Evolutionary conservation across 2,113 vertebrate genomes (phyloP).

Genomic region (Ellobius talpinus): DNA sequence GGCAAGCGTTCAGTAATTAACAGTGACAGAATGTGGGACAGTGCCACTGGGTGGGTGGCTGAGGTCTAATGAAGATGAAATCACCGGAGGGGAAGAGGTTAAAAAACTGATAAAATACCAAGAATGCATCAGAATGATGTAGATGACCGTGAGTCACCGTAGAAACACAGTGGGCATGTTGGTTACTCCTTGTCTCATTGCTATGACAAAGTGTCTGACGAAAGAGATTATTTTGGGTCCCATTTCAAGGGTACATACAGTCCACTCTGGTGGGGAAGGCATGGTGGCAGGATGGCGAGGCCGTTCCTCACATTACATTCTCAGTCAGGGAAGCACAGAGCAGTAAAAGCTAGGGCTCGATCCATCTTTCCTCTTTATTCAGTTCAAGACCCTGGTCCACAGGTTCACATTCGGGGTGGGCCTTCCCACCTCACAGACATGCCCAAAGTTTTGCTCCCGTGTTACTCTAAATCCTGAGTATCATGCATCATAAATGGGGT

Average conservation of each 20-base stretch:
- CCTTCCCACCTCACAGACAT: background rate
- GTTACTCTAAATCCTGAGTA: background rate
- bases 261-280: background rate
- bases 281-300: no score
- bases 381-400: background rate
- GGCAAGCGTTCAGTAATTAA: background rate
- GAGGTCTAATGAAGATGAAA: background rate
- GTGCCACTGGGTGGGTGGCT: background rate
- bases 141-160: background rate
- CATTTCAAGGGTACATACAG: no score
- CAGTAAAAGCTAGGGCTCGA: no score
- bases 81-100: background rate
- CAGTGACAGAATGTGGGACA: background rate
- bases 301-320: rapidly evolving
- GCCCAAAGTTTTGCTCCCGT: no score
- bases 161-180: rapidly evolving
- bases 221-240: background rate
- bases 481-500: background rate
- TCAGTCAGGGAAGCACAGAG: background rate
- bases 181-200: background rate
- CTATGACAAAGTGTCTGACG: background rate
- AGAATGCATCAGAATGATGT: no score
- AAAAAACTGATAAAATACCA: background rate
- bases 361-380: no score
- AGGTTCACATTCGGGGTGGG: no score